Evolutionary conservation across 2,797 vertebrate genomes (phyloP).

Genomic region (Galaxias olidus): DNA sequence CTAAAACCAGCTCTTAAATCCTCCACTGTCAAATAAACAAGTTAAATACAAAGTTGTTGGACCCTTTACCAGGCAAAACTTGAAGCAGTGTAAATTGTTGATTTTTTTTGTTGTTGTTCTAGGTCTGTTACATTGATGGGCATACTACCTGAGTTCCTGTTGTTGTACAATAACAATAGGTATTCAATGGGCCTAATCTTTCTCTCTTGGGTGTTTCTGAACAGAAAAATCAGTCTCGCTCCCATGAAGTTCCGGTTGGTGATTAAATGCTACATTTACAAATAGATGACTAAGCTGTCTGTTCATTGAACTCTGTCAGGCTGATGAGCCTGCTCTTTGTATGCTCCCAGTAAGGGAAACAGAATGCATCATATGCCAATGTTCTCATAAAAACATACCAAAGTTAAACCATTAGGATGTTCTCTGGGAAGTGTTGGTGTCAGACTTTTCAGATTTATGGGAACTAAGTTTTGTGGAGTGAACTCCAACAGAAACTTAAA

Average conservation of each 20-base stretch:
- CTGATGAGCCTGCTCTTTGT: background rate
- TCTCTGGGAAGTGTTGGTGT: background rate
- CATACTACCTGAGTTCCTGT: background rate
- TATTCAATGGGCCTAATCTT: background rate
- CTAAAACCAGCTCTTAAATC: no score
- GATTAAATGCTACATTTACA: background rate
- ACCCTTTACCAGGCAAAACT: no score
- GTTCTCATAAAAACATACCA: no score
- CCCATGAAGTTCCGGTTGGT: background rate
- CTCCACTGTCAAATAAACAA: no score
- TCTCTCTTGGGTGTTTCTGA: background rate
- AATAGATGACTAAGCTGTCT: background rate
- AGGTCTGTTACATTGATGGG: constrained; percentile 5
- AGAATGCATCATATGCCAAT: no score
- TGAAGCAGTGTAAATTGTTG: no score
- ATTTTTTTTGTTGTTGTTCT: background rate
- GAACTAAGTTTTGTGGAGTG: no score
- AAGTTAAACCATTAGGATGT: no score
- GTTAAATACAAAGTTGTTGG: no score
- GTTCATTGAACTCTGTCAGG: constrained; percentile 1
- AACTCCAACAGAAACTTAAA: no score
- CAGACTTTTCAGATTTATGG: background rate
- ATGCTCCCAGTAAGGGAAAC: background rate
- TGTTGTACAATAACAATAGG: background rate
- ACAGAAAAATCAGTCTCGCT: constrained; percentile 3